Evolutionary conservation across 2,113 vertebrate species (phyloP).

Genomic region (Phoxinus phoxinus): DNA sequence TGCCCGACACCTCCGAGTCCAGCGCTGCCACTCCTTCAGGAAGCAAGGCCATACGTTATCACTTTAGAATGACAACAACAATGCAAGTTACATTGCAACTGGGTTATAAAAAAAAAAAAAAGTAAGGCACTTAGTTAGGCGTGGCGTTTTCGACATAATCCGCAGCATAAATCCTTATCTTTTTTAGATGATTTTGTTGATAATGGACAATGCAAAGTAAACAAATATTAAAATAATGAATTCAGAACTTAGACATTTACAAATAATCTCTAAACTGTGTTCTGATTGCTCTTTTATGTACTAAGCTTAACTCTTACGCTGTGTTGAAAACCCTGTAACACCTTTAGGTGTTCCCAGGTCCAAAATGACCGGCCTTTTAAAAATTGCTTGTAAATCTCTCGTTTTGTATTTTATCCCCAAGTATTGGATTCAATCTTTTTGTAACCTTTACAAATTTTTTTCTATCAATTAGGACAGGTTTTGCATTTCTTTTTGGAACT

Average conservation of each 20-base stretch:
- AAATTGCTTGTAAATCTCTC: too few species aligned
- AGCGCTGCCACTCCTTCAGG: conserved; percentile 89
- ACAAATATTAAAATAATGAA: background rate
- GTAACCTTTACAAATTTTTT: too few species aligned
- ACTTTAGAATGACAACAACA: background rate
- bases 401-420: too few species aligned
- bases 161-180: background rate
- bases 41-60: background rate
- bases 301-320: background rate
- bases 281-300: background rate
- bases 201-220: background rate
- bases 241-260: background rate
- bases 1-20: conserved; percentile 93
- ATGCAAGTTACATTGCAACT: background rate
- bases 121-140: background rate
- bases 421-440: too few species aligned
- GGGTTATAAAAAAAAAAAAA: background rate
- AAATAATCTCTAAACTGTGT: background rate
- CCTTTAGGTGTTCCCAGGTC: too few species aligned
- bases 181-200: background rate
- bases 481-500: too few species aligned
- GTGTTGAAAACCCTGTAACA: too few species aligned
- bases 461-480: too few species aligned
- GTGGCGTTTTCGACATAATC: background rate
- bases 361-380: too few species aligned